Conservation (phyloP, 2,888 invertebrate genomes). For the Zaprionus obscuricornis region DNA sequence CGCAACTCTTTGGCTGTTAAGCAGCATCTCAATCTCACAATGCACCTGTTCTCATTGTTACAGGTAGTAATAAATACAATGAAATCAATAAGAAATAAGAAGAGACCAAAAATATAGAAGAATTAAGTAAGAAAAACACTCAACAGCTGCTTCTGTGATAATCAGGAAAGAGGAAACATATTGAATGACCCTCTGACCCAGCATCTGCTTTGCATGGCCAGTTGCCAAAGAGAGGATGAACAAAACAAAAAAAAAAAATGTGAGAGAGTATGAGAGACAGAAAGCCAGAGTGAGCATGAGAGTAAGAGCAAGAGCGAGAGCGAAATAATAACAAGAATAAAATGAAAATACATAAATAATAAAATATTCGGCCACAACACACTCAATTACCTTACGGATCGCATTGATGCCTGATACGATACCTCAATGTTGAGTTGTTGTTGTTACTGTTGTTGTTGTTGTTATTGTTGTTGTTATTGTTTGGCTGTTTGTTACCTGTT, state of each 20-base stretch:
- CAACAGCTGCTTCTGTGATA: slow-evolving; percentile 36
- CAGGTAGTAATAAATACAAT: slow-evolving; percentile 1
- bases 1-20: too few species aligned
- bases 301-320: neutral
- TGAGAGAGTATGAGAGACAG: neutral
- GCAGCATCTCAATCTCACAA: too few species aligned
- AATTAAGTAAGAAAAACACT: slow-evolving; percentile 15
- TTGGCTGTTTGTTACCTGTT: slow-evolving; percentile 21
- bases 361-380: slow-evolving; percentile 41
- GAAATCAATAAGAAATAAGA: slow-evolving; percentile 8
- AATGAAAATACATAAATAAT: slow-evolving; percentile 55
- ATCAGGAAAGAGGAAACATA: slow-evolving; percentile 8
- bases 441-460: slow-evolving; percentile 1
- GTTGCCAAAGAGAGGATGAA: slow-evolving; percentile 31
- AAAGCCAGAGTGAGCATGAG: neutral
- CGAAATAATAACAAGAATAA: slow-evolving; percentile 11
- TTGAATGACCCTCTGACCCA: slow-evolving; percentile 26
- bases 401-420: slow-evolving; percentile 18
- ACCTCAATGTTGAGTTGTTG: slow-evolving; percentile 22
- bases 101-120: too few species aligned
- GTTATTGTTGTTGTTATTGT: neutral
- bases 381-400: slow-evolving; percentile 49
- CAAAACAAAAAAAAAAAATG: neutral
- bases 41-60: too few species aligned
- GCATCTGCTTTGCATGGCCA: slow-evolving; percentile 49